These are phyloP conservation scores for Platycercus adscitus DNA, from an alignment of 2,113 vertebrate species.

Conservation along the genomic window DNA sequence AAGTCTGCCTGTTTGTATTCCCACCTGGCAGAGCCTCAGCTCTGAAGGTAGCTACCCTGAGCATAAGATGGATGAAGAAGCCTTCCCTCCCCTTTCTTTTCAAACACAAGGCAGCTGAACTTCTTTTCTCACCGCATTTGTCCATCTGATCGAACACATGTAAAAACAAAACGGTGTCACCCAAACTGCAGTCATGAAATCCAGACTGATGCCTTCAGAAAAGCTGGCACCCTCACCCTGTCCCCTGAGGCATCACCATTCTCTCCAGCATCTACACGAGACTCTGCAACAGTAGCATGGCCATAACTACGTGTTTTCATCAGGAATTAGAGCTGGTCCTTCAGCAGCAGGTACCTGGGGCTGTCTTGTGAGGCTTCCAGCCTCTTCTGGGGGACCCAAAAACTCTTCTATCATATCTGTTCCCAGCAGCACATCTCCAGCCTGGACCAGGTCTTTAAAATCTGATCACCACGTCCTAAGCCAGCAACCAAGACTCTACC, in stretches of 20 bases:
- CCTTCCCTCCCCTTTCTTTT: neutral
- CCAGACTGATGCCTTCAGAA: neutral
- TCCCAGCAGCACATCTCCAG: neutral
- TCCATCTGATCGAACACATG: neutral
- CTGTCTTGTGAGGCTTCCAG: neutral
- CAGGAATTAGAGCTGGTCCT: neutral
- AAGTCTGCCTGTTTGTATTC: neutral
- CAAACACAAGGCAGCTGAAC: neutral
- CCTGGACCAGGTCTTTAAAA: neutral
- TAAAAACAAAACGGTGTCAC: neutral
- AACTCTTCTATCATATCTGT: neutral
- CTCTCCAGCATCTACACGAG: accelerated
- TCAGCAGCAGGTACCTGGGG: neutral
- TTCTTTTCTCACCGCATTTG: neutral
- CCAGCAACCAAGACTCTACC: neutral
- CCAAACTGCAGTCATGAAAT: neutral
- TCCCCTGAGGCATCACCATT: accelerated
- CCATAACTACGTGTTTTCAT: neutral
- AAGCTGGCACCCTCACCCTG: neutral
- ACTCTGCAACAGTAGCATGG: neutral
- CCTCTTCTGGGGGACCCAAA: neutral
- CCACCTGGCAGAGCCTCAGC: neutral
- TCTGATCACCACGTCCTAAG: neutral
- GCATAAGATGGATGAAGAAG: accelerated
- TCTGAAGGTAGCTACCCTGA: neutral